Evolutionary conservation across 2,888 invertebrate species (phyloP), one percentile per base, ranked within the genome.

Genomic region (Biston stratarius): DNA sequence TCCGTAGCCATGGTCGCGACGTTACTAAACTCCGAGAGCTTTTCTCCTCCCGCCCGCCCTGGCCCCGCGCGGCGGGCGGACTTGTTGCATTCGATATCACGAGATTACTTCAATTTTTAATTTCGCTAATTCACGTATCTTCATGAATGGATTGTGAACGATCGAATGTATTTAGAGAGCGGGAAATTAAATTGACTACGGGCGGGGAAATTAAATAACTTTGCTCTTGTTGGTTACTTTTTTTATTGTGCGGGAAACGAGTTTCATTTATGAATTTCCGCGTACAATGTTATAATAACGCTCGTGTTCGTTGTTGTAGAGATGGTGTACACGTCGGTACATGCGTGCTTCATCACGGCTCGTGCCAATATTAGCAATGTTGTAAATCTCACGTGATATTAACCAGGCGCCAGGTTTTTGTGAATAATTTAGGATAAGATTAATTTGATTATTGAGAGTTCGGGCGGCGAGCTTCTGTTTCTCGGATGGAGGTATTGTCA

Each of bases 1-100:
- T 95, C 95, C 89, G 95, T 95, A 76, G 95, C 94, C 95, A 95
- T 95, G 84, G 84, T 94, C 92, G 94, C 91, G 91, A 84, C 89
- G 90, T 77, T 90, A 94, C 93, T 92, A 90, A 92, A 64, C 12
- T 57, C 44, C 34, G 34, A 51, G 64, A 71, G 64, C 69, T 65
- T 72, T 75, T 64, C 78, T 71, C 78, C 77, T 77, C 73, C 64
- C 78, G 72, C 78, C 77, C 78, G 81, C 80, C 73, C 66, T 47
- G 40, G 36, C 67, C 77, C 77, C 80, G 76, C 82, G 74, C 78
- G 77, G 70, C 81, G 78, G 77, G 72, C 77, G 58, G 78, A 92
- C 91, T 91, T 92, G 91, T 92, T 92, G 91, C 91, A 91, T 90
- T 79, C 80, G 47, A 74, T 81, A 79, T 82, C 83, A 83, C 79